These are phyloP conservation scores for Bicyclus anynana DNA, from an alignment of 1,140 invertebrate species.

Conservation along the genomic window DNA sequence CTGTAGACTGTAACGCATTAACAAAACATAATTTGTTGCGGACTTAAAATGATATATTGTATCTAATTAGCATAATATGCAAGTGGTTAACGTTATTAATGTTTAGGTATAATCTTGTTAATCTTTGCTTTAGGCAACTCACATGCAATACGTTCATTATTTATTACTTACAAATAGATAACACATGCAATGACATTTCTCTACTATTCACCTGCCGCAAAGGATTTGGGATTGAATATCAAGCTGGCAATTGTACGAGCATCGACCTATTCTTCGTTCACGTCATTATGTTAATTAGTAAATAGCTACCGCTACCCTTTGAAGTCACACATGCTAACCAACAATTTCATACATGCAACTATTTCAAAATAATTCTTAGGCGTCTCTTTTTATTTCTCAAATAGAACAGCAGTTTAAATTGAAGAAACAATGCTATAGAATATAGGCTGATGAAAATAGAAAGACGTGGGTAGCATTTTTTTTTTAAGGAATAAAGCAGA, in stretches of 20 bases:
- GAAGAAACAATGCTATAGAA: no score
- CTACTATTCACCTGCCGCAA: conserved; percentile 7
- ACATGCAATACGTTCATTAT: conserved; percentile 13
- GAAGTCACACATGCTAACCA: not conserved
- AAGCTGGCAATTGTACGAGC: not conserved
- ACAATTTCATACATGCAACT: not conserved
- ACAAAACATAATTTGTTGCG: conserved; percentile 20
- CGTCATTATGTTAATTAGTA: not conserved
- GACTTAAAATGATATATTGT: conserved; percentile 21
- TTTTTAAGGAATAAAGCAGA: no score
- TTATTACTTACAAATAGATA: conserved; percentile 11
- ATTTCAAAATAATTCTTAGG: no score
- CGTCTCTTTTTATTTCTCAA: no score
- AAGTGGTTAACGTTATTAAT: conserved; percentile 18
- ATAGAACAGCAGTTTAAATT: no score
- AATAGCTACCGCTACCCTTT: not conserved
- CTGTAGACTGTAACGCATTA: conserved; percentile 6
- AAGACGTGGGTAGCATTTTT: no score
- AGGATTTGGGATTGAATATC: conserved; percentile 7
- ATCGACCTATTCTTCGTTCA: not conserved
- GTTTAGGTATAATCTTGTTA: conserved; percentile 16
- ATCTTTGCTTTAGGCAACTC: conserved; percentile 14
- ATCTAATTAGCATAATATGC: conserved; percentile 17
- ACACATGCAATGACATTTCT: conserved; percentile 10
- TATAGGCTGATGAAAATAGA: no score